phyloP scores from a whole-genome alignment of 2,797 vertebrate species.

The Poecilia gillii region DNA sequence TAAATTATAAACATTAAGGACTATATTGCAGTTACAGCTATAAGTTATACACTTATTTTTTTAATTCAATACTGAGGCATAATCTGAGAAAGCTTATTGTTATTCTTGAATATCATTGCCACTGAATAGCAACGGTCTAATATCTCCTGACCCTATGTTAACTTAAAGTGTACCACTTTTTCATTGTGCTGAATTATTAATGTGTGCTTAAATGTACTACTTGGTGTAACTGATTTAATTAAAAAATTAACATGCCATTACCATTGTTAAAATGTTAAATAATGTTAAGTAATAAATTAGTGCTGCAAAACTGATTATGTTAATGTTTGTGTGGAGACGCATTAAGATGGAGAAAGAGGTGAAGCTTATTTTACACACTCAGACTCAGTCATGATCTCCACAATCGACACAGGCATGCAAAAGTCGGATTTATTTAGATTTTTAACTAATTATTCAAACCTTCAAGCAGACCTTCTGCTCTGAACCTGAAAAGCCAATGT shows the following conservation, averaged over 20 bases:
- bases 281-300: neutral
- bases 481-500: neutral
- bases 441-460: neutral
- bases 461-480: neutral
- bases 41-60: neutral
- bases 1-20: neutral
- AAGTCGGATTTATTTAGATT: rapidly evolving
- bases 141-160: neutral
- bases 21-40: neutral
- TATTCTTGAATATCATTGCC: neutral
- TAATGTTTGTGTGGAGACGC: neutral
- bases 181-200: neutral
- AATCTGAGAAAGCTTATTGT: neutral
- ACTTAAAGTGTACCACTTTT: neutral
- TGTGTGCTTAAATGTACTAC: neutral
- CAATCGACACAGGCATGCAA: neutral
- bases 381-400: neutral
- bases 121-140: neutral
- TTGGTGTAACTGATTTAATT: neutral
- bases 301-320: neutral
- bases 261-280: neutral
- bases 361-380: neutral
- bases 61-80: neutral
- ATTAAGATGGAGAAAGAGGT: neutral
- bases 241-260: neutral